These are phyloP conservation scores for Galaxias olidus DNA, from an alignment of 2,797 vertebrate species.

Conservation along the genomic window DNA sequence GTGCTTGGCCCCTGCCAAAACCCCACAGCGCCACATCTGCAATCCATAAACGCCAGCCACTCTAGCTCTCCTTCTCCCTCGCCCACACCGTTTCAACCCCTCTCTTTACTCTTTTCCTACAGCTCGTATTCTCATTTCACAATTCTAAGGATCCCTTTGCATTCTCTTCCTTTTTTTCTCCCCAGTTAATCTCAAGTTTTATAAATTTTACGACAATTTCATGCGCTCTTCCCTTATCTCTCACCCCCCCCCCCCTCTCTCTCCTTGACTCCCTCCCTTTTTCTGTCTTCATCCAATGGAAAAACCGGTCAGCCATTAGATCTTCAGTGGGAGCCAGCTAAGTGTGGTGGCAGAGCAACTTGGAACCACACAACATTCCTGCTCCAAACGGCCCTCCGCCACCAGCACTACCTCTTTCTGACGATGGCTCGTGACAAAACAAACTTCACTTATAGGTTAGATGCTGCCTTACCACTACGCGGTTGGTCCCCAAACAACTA, in stretches of 20 bases:
- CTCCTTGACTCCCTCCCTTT: conserved; percentile 52
- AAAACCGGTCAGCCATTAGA: conserved; percentile 80
- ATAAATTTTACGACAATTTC: conserved; percentile 56
- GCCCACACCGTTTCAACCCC: conserved; percentile 66
- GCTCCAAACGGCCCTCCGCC: conserved; percentile 71
- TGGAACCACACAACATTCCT: conserved; percentile 77
- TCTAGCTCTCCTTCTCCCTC: conserved; percentile 74
- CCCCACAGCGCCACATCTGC: conserved; percentile 84
- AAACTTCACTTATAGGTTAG: conserved; percentile 64
- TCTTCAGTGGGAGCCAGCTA: conserved; percentile 72
- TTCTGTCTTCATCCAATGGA: conserved; percentile 75
- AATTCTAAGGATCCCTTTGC: conserved; percentile 44
- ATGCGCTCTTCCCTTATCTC: conserved; percentile 68
- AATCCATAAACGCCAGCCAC: conserved; percentile 85
- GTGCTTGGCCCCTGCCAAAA: conserved; percentile 78
- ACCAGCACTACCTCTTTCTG: conserved; percentile 64
- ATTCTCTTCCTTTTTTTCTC: conserved; percentile 44
- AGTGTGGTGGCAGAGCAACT: conserved; percentile 80
- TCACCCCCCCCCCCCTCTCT: conserved; percentile 29
- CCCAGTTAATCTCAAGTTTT: too few species aligned
- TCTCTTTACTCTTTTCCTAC: conserved; percentile 43
- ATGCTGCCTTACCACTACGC: conserved; percentile 58
- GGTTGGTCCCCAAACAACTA: conserved; percentile 52
- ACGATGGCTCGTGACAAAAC: conserved; percentile 62
- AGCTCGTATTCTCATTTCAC: conserved; percentile 65